phyloP scores from a whole-genome alignment of 2,888 invertebrate species.

The Petrolisthes manimaculis region DNA sequence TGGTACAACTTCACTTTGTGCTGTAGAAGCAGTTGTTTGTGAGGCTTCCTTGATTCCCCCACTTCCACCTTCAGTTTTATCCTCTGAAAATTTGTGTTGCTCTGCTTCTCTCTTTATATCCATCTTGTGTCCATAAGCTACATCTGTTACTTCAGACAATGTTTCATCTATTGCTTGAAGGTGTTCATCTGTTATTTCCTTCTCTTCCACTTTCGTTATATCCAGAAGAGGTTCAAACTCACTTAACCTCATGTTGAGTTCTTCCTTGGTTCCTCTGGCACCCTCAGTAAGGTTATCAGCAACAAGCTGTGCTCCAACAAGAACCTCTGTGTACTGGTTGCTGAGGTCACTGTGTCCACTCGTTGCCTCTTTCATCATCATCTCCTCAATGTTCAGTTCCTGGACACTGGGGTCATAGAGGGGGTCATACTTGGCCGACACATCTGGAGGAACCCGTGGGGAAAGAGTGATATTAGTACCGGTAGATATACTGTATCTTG shows the following conservation, averaged over 20 bases:
- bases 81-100: constrained; percentile 1
- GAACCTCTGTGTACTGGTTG: not conserved
- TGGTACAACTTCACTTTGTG: not conserved
- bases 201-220: constrained; percentile 24
- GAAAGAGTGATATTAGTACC: too few species aligned
- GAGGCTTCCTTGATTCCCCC: too few species aligned
- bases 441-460: constrained; percentile 4
- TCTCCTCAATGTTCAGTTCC: constrained; percentile 50
- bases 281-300: constrained; percentile 3
- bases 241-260: constrained; percentile 16
- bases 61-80: not conserved
- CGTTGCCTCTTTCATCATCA: constrained; percentile 52
- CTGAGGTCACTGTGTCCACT: constrained; percentile 23
- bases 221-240: constrained; percentile 44
- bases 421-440: constrained; percentile 32
- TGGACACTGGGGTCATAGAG: constrained; percentile 40
- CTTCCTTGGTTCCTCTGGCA: constrained; percentile 11
- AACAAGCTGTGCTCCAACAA: not conserved
- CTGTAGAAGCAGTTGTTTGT: not conserved
- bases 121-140: constrained; percentile 44
- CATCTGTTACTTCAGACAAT: constrained; percentile 38
- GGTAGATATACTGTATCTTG: too few species aligned
- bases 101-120: constrained; percentile 30
- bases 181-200: constrained; percentile 56
- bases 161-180: constrained; percentile 50